phyloP scores from a whole-genome alignment of 2,888 invertebrate genomes.

The Loripinus fragilis region DNA sequence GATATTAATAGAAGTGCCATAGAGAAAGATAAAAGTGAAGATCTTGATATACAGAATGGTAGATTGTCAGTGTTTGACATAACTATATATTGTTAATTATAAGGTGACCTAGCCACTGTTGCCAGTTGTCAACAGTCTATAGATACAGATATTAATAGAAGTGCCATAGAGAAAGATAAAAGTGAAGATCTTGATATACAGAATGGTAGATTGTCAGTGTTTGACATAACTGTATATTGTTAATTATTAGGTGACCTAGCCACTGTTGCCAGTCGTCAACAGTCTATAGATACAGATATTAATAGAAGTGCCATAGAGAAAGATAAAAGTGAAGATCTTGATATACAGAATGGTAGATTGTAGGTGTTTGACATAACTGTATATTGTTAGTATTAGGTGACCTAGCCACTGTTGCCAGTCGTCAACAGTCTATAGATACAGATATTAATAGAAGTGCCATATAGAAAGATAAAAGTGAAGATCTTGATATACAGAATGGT shows the following conservation, averaged over 20 bases:
- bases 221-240: too few species aligned
- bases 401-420: conserved; percentile 77
- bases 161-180: conserved; percentile 69
- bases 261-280: conserved; percentile 77
- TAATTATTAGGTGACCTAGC: conserved; percentile 76
- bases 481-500: conserved; percentile 78
- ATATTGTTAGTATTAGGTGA: too few species aligned
- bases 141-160: conserved; percentile 63
- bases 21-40: conserved; percentile 75
- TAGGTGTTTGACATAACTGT: too few species aligned
- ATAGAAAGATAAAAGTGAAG: conserved; percentile 75
- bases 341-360: conserved; percentile 79
- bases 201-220: conserved; percentile 81
- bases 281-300: conserved; percentile 70
- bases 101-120: conserved; percentile 79
- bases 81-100: too few species aligned
- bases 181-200: conserved; percentile 77
- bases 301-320: conserved; percentile 65
- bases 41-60: conserved; percentile 78
- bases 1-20: conserved; percentile 53
- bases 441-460: conserved; percentile 53
- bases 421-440: conserved; percentile 74
- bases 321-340: conserved; percentile 75
- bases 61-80: conserved; percentile 81
- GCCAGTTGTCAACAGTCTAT: conserved; percentile 77